Base-by-base conservation (phyloP, 1,140 invertebrate genomes). In the Heliothis virescens region DNA sequence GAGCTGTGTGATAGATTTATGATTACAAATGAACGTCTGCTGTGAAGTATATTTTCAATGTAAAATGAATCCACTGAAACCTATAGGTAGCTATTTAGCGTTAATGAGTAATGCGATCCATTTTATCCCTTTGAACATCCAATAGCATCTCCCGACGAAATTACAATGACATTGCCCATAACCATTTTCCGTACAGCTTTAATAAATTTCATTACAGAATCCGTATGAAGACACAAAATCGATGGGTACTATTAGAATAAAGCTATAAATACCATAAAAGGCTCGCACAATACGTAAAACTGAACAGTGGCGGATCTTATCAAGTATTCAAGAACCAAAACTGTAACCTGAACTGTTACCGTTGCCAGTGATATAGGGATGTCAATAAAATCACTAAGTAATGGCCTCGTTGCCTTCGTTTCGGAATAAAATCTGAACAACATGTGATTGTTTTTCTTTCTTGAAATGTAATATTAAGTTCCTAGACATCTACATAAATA, bases 241-340 rank as follows among this genome's bases (percentile, higher is more conserved):
- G 81, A 82, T 82, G 62, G 21, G 67, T 60, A 73, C 53, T 79
- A 81, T 72, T 72, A 69, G 82, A 83, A 83, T 77, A 82, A 69
- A 81, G 77, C 79, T 79, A 79, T 83, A 85, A 85, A 85, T 85
- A 83, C 60, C 72, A 63, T 85, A 79, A 82, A 84, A 72, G 34
- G 50, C 59, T 76, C 80, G 74, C 76, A 84, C 82, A 80, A 74
- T 63, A 74, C 81, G 63, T 81, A 81, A 85, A 82, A 79, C 72
- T 65, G 59, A 77, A 81, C 69, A 72, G 69, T 79, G 69, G 52
- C 52, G 16, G 71, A 29, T 52, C 83, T 82, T 82, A 84, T 82
- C 81, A 81, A 82, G 69, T 82, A 84, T 84, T 84, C 75, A 82
- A 79, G 75, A 82, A 60, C 57, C 21, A 48, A 63, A 73, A 73